Evolutionary conservation across 2,797 vertebrate species (phyloP).

Genomic region (Chiroxiphia lanceolata): DNA sequence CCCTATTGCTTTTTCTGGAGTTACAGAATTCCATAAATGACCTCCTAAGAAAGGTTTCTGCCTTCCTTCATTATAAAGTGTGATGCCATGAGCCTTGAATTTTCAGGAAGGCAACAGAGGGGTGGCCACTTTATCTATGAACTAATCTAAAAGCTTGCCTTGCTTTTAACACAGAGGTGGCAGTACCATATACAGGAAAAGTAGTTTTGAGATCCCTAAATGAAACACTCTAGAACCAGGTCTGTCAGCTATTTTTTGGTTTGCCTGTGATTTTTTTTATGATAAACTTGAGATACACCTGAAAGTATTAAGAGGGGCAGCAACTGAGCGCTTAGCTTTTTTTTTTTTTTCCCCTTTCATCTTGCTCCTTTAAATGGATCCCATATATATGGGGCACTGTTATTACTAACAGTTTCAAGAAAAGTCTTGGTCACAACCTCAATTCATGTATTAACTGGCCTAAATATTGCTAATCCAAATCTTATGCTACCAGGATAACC

Average conservation of each 20-base stretch:
- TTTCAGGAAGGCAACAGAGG: neutral
- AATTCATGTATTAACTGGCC: neutral
- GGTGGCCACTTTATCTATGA: neutral
- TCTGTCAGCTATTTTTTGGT: neutral
- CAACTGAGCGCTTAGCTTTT: neutral
- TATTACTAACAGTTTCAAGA: neutral
- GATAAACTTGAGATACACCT: neutral
- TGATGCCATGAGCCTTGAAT: neutral
- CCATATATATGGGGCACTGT: neutral
- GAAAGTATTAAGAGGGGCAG: neutral
- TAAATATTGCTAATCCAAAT: neutral
- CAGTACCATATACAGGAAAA: neutral
- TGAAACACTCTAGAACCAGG: neutral
- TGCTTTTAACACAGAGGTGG: neutral
- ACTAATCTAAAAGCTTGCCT: neutral
- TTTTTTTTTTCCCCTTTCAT: neutral
- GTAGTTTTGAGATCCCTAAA: neutral
- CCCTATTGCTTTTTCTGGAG: neutral
- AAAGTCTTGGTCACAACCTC: neutral
- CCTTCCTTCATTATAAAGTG: neutral
- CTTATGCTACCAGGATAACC: neutral
- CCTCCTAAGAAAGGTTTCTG: neutral
- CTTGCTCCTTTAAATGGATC: neutral
- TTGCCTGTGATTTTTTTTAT: neutral
- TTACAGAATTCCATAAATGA: neutral